phyloP scores from a whole-genome alignment of 1,140 invertebrate species.

The Armadillidium nasatum region DNA sequence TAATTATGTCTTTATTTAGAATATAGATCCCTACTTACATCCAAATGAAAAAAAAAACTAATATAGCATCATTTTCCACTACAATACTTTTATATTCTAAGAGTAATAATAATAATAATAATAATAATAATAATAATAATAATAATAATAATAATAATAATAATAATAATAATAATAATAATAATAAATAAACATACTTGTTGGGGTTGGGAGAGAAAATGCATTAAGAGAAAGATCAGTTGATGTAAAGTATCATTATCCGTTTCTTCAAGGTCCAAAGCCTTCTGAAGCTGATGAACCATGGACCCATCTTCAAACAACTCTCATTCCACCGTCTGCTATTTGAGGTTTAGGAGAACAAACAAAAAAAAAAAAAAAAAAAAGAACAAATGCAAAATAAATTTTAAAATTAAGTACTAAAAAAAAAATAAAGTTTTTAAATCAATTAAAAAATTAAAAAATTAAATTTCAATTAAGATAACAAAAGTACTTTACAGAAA shows the following conservation, averaged over 20 bases:
- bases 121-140: too few relatives aligned
- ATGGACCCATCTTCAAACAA: conserved; percentile 33
- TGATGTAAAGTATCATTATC: conserved; percentile 94
- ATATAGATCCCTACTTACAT: too few relatives aligned
- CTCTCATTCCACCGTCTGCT: conserved; percentile 32
- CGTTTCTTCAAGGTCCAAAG: conserved; percentile 87
- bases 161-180: too few relatives aligned
- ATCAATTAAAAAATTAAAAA: not conserved
- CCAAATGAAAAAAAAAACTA: too few relatives aligned
- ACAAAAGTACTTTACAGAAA: not conserved
- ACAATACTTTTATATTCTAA: too few relatives aligned
- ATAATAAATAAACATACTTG: conserved; percentile 55
- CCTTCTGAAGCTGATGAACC: conserved; percentile 48
- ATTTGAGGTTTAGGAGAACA: not conserved
- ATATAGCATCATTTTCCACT: too few relatives aligned
- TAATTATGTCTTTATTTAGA: too few relatives aligned
- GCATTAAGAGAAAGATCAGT: conserved; percentile 92
- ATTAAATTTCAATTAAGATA: not conserved
- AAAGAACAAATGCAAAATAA: not conserved
- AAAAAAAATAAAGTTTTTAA: too few relatives aligned
- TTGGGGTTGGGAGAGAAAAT: conserved; percentile 75
- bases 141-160: conserved; percentile 22
- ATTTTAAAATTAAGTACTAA: too few relatives aligned
- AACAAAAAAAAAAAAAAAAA: not conserved
- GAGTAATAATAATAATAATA: too few relatives aligned